phyloP scores from a whole-genome alignment of 92 coral and sea anemone species.

The Pocillopora grandis region DNA sequence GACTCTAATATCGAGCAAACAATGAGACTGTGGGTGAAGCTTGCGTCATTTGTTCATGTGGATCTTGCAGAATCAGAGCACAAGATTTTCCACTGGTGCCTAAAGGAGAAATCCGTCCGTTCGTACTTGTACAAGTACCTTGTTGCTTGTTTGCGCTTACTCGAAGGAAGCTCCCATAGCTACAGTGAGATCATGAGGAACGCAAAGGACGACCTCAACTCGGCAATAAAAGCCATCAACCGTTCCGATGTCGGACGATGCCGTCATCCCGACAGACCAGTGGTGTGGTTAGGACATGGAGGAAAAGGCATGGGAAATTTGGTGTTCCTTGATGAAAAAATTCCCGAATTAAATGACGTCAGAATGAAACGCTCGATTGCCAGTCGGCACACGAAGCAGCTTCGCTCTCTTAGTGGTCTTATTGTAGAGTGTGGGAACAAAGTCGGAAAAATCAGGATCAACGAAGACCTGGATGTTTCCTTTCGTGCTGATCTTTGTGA shows the following conservation, averaged over 20 bases:
- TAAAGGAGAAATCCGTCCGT: conserved; percentile 50
- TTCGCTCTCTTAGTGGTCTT: conserved; percentile 52
- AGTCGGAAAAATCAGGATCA: conserved; percentile 60
- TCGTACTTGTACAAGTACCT: conserved; percentile 60
- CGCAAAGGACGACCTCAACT: conserved; percentile 43
- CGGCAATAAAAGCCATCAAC: conserved; percentile 29
- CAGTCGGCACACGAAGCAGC: background rate
- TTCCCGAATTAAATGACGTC: conserved; percentile 22
- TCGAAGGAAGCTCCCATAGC: conserved; percentile 42
- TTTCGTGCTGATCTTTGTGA: conserved; percentile 73
- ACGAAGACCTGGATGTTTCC: conserved; percentile 34
- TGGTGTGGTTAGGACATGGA: conserved; percentile 53
- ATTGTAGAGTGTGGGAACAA: conserved; percentile 40
- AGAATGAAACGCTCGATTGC: conserved; percentile 52
- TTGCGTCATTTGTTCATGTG: conserved; percentile 62
- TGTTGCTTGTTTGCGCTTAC: conserved; percentile 54
- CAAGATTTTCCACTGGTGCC: conserved; percentile 54
- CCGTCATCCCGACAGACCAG: conserved; percentile 72
- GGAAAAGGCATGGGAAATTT: conserved; percentile 67
- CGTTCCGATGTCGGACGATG: conserved; percentile 57
- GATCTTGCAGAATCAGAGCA: conserved; percentile 48
- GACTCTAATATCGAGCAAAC: conserved; percentile 49
- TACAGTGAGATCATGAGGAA: conserved; percentile 36
- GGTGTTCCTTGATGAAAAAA: conserved; percentile 36
- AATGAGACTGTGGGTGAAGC: conserved; percentile 68